A percentile compares a stretch with the other conserved stretches of the same genome.
Evolutionary conservation across 2,797 vertebrate species (phyloP).

Genomic region (Epinephelus awoara): DNA sequence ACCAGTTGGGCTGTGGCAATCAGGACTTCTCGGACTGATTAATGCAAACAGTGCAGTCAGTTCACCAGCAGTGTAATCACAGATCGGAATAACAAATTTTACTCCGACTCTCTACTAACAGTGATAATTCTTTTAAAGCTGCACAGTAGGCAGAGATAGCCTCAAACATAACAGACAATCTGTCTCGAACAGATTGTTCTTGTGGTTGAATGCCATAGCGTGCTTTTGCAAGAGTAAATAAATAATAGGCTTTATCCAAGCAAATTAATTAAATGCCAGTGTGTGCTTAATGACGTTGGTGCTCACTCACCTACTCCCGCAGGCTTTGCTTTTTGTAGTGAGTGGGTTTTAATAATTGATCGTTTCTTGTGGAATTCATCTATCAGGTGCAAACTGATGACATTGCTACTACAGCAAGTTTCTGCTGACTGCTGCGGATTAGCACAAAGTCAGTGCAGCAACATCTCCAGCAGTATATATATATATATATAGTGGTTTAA

Average conservation of each 20-base stretch:
- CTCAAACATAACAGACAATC: too few species aligned
- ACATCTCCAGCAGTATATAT: neutral
- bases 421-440: neutral
- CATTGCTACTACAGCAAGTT: neutral
- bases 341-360: neutral
- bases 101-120: neutral
- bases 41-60: neutral
- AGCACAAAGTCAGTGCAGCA: neutral
- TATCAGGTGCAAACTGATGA: neutral
- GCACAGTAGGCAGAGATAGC: too few species aligned
- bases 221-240: neutral
- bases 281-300: neutral
- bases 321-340: neutral
- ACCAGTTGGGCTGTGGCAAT: conserved; percentile 14
- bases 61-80: neutral
- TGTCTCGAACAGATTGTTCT: neutral
- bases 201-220: neutral
- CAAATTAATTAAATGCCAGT: neutral
- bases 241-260: neutral
- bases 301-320: neutral
- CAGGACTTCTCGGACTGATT: neutral
- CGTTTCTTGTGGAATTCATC: neutral
- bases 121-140: neutral
- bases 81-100: conserved; percentile 22
- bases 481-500: neutral